phyloP scores from a whole-genome alignment of 2,888 invertebrate species.

The Cheilosia scutellata region DNA sequence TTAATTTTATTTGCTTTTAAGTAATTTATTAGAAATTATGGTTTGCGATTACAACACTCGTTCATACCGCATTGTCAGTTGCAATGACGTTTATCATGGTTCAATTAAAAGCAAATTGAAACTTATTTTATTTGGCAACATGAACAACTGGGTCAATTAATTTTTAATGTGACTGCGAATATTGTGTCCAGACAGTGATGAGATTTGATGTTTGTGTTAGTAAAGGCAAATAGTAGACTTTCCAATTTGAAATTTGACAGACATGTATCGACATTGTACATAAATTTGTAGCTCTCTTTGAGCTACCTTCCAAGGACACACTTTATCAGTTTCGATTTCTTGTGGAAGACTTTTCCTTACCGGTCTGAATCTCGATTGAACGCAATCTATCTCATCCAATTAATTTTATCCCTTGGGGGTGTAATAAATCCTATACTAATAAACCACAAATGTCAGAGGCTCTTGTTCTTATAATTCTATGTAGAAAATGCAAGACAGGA shows the following conservation, averaged over 20 bases:
- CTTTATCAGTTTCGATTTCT: not conserved
- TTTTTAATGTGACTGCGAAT: not conserved
- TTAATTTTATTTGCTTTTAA: constrained; percentile 27
- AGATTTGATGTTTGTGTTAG: too few species aligned
- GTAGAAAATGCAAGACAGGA: not conserved
- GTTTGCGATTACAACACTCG: constrained; percentile 13
- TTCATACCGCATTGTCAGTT: not conserved
- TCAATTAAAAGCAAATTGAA: constrained; percentile 8
- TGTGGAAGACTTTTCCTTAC: not conserved
- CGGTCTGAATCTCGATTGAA: not conserved
- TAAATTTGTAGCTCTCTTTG: not conserved
- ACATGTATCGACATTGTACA: too few species aligned
- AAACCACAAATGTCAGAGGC: constrained; percentile 35
- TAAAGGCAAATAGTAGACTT: too few species aligned
- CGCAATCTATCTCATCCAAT: constrained; percentile 28
- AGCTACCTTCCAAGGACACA: not conserved
- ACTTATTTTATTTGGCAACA: not conserved
- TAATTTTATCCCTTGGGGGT: constrained; percentile 29
- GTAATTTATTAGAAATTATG: constrained; percentile 34
- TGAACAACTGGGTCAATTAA: not conserved
- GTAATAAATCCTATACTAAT: constrained; percentile 47
- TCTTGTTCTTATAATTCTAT: not conserved
- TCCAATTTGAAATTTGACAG: too few species aligned
- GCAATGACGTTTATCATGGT: not conserved
- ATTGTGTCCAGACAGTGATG: too few species aligned